Base-by-base conservation (phyloP, 2,797 vertebrate species). In the Gymnocypris eckloni region DNA sequence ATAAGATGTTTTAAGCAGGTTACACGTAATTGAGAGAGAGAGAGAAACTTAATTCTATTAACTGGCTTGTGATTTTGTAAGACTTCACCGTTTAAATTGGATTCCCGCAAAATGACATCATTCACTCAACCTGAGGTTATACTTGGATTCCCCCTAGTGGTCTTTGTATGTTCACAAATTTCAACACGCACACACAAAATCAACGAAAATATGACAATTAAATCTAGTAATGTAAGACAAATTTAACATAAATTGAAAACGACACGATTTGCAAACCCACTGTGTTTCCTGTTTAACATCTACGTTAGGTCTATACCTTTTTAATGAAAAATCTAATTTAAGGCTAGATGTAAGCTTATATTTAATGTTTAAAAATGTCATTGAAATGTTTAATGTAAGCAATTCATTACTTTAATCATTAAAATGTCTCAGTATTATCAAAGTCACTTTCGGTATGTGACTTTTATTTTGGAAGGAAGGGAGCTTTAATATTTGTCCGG, bases 401-500 rank as follows among this genome's bases (percentile, higher is more conserved):
- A 66, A 7, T 25, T 11, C 28, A 52, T 50, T 8, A 52, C 8
- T 8, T 77, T 16, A 59, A 37, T 59, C 12, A 2, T 1, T 37
- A 18, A 16, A 48, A 18, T 12, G 20, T 4, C 25, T 83, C 16
- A 25, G 20, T 48, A 22, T 11, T 75, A 13, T 20, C 7, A 4
- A 10, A 5, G 18, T 43, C 22, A 4, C 4, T 61, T 28, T 25
- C 11, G 10, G 59, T 64, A 64, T n/a, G 28, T 37, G 39, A 67
- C 10, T 59, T 86, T 86, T 87, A 89, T 86, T 87, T 89, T 89
- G 85, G 41, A 89, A 13, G 0, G 12, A 13, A 15, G 4, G 8
- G 1, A 0, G 15, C 9, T 22, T 56, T 28, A 18, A 43, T 11
- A 15, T 75, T 39, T 41, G 71, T 61, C 76, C 76, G 86, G 86